Evolutionary conservation across 2,888 invertebrate genomes (phyloP), one percentile per base, ranked within the genome.

Genomic region (Ophion slaviceki): DNA sequence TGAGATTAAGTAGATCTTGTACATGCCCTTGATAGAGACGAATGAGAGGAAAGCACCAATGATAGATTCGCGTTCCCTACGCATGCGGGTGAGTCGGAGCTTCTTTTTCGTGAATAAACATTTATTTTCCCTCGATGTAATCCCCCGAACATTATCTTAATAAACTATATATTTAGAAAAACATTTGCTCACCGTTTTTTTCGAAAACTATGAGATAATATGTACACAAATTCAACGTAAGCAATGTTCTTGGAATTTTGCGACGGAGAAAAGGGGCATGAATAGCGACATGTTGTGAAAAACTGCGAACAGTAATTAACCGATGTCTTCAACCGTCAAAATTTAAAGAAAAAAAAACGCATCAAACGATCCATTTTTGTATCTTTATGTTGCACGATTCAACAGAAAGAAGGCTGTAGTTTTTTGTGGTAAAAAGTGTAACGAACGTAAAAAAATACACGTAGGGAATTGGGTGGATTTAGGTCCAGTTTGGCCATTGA

Each of bases 201-300:
- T 10, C 4, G 11, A 4, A 20, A 47, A n/a, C 32, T 71, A 36
- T 1, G 10, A 32, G 57, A 59, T n/a, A 8, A 72, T 72, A 72
- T 72, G 57, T 68, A 68, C 47, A 68, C 6, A 24, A 72, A 32
- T 53, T 20, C 2, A 72, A 8, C 17, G 17, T 14, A 17, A 53
- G 53, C 53, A 53, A 53, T 14, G 53, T 17, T 53, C 53, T 4
- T 14, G 53, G 7, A 40, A 40, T 40, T 53, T 53, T 17, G 17
- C 14, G 17, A 17, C 53, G 14, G 17, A 53, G 14, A 53, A 53
- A 53, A 53, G 14, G 17, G 24, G 24, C 24, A 24, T 61, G 8
- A 6, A 20, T 40, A 74, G 57, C 3, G 67, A 76, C 70, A 76
- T 82, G 81, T 62, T 20, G 68, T 47, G 32, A 24, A 62, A 72